Evolutionary conservation across 2,888 invertebrate species (phyloP).

Genomic region (Nemurella pictetii): DNA sequence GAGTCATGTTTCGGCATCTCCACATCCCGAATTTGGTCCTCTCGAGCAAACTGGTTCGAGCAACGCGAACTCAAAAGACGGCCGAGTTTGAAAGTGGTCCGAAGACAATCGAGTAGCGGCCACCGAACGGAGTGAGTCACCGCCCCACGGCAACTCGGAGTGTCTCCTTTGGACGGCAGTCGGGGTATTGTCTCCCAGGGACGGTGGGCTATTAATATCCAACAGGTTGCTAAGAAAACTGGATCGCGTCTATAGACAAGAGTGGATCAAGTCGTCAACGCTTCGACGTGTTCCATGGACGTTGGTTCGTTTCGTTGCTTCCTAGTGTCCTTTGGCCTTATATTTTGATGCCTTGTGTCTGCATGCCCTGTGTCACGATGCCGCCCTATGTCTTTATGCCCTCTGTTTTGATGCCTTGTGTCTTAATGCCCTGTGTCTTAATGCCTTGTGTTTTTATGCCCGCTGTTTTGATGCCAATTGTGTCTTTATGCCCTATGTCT

Average conservation of each 20-base stretch:
- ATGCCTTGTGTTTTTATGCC: too few species aligned
- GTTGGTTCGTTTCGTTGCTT: too few species aligned
- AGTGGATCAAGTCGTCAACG: not conserved
- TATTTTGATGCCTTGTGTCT: too few species aligned
- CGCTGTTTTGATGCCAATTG: too few species aligned
- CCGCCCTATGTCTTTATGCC: too few species aligned
- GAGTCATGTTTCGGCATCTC: not conserved
- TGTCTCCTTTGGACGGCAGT: not conserved
- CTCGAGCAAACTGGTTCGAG: not conserved
- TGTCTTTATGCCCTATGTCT: too few species aligned
- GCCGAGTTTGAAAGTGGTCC: not conserved
- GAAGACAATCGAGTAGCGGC: not conserved
- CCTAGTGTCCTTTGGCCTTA: too few species aligned
- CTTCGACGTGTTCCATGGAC: not conserved
- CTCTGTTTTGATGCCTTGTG: too few species aligned
- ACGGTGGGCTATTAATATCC: not conserved
- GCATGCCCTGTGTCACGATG: too few species aligned
- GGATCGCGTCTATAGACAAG: not conserved
- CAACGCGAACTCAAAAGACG: not conserved
- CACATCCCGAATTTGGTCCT: not conserved
- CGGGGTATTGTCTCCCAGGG: not conserved
- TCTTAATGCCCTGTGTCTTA: too few species aligned
- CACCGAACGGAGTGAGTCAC: not conserved
- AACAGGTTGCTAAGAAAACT: not conserved
- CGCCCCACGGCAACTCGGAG: not conserved